Base-by-base conservation (phyloP, 2,113 vertebrate species). In the Xerus inauris region DNA sequence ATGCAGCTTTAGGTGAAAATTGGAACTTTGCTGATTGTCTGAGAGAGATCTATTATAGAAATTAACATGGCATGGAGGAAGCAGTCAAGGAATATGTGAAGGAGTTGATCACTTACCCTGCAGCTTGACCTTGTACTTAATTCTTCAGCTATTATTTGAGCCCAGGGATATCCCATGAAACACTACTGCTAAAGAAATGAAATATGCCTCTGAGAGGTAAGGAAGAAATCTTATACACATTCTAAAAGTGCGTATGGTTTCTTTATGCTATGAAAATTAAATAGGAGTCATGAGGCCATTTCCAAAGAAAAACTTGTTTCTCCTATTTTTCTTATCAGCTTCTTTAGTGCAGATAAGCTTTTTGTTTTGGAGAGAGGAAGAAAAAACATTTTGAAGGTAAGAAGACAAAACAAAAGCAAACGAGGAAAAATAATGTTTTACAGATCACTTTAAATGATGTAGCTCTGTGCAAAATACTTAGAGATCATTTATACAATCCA, bases 371-470 rank as follows among this genome's bases (percentile, higher is more conserved):
- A 76, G 65, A 89, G 28, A 59, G 32, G 72, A 83, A 76, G 49
- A 69, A 91, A 96, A 96, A 91, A 71, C 2, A 76, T n/a, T 57
- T 62, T 72, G 81, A 87, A 42, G 10, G 6, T 42, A 72, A 93
- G n/a, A 81, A 62, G 62, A 77, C 17, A 73, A 88, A 81, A 93
- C 47, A 8, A 84, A 67, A 71, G 69, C 13, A 59, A 49, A 64
- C 0, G 3, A 38, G 51, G 24, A n/a, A 75, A 92, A 75, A 81
- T 49, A 87, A 3, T 69, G 94, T 75, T 93, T 79, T 72, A 40
- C 3, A 17, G 82, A 45, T 86, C 40, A 17, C 38, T 96, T 75
- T 73, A 84, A 87, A 75, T 54, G 54, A 77, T 81, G 87, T 92
- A 89, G 54, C 5, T 2, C 32, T 59, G 35, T 91, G 80, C 71